A percentile compares a stretch with the other conserved stretches of the same genome.
These are phyloP conservation scores for Nysson spinosus DNA, from an alignment of 2,888 invertebrate genomes.

Conservation along the genomic window DNA sequence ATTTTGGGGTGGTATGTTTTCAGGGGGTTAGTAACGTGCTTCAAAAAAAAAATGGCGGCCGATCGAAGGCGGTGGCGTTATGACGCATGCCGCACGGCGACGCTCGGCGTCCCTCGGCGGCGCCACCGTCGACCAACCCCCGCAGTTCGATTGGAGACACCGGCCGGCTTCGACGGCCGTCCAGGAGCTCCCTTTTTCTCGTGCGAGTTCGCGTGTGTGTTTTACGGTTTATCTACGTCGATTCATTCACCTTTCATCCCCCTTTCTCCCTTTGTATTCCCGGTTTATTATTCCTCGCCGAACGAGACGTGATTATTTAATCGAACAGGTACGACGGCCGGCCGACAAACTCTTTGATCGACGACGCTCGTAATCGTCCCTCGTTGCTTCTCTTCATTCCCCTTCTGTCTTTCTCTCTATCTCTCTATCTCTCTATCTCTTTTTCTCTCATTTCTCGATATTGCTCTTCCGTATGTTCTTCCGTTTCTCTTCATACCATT, in stretches of 20 bases:
- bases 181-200: conserved; percentile 37
- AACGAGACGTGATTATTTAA: too few relatives aligned
- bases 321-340: conserved; percentile 19
- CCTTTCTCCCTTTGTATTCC: not conserved
- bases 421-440: too few relatives aligned
- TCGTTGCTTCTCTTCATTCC: not conserved
- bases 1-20: conserved; percentile 59
- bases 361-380: not conserved
- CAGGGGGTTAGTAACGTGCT: conserved; percentile 58
- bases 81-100: conserved; percentile 58
- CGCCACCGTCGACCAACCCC: conserved; percentile 74
- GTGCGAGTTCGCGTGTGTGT: conserved; percentile 49
- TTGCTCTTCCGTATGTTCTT: too few relatives aligned
- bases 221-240: not conserved
- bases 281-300: too few relatives aligned
- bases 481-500: too few relatives aligned
- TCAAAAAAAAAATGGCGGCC: conserved; percentile 66
- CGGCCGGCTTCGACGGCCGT: conserved; percentile 74
- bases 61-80: conserved; percentile 68
- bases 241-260: not conserved
- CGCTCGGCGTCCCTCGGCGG: conserved; percentile 60
- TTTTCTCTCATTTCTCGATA: not conserved
- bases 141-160: conserved; percentile 77
- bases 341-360: not conserved
- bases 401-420: not conserved